Base-by-base conservation (phyloP, 2,888 invertebrate species). In the Gymnoscelis rufifasciata region DNA sequence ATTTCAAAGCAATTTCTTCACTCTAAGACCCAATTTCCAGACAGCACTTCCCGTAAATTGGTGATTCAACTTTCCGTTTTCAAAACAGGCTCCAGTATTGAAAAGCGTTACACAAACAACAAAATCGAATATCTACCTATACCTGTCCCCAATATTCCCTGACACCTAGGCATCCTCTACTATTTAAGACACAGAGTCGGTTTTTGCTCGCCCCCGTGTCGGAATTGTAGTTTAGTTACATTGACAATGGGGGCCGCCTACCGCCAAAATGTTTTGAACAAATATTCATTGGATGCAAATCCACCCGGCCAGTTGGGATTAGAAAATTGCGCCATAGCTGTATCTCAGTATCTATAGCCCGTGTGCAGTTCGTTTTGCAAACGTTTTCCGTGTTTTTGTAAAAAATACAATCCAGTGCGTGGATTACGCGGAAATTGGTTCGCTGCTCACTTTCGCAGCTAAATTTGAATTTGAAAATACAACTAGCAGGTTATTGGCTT, bases 281-380 rank as follows among this genome's bases (percentile, higher is more conserved):
- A 81, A 81, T 79, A 81, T 81, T 80, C 81, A 79, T 78, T 74
- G 78, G 73, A 80, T 81, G 80, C 81, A 81, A 81, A 81, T 81
- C 74, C 77, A 65, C 62, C 59, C 71, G 68, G 65, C 66, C 65
- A 60, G 64, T 64, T 61, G 65, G 79, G 75, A 80, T 80, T 80
- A 78, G 78, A 74, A 71, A 58, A 67, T 64, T 71, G 67, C 69
- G 66, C 69, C 19, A 19, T 19, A 2, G 63, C 65, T 62, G 52
- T 57, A 59, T 61, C 58, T 19, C 19, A 19, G 19, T 61, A 68
- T 33, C 8, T 30, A 33, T 57, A 57, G 62, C 60, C 60, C 42
- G 51, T 44, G 55, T 51, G 50, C 51, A 51, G 48, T 57, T 52
- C 50, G 57, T 51, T 55, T 52, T 48, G 30, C 47, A 55, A 57